Percentiles rank a stretch among this genome's conserved stretches.
Evolutionary conservation across 2,113 vertebrate genomes (phyloP).

Genomic region (Crotophaga sulcirostris): DNA sequence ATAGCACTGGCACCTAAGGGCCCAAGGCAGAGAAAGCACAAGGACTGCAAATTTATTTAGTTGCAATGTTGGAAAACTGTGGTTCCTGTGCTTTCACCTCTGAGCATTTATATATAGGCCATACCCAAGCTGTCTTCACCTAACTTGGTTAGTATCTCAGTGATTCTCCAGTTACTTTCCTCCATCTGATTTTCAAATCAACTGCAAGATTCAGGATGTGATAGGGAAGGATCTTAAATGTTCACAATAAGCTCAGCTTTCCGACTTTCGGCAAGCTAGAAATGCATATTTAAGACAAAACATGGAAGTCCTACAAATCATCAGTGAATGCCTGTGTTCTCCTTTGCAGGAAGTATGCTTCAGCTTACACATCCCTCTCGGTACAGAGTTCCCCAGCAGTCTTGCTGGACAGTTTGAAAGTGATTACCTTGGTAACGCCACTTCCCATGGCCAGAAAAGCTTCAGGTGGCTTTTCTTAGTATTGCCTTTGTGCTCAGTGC

Average conservation of each 20-base stretch:
- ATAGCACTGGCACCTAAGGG: neutral
- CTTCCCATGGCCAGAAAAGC: constrained; percentile 45
- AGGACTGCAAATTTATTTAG: neutral
- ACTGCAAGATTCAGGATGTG: constrained; percentile 71
- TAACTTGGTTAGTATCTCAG: constrained; percentile 16
- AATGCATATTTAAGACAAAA: constrained; percentile 75
- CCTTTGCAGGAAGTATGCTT: constrained; percentile 67
- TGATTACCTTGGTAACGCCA: constrained; percentile 63
- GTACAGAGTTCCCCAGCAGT: constrained; percentile 15
- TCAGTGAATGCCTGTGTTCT: constrained; percentile 60
- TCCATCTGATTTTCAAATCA: constrained; percentile 73
- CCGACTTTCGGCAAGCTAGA: constrained; percentile 64
- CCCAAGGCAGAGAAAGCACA: neutral
- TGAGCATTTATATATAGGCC: neutral
- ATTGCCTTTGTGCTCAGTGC: constrained; percentile 46
- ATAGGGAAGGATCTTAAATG: constrained; percentile 65
- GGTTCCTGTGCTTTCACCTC: neutral
- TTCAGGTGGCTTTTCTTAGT: constrained; percentile 23
- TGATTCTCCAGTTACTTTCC: constrained; percentile 48
- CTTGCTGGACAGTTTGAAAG: constrained; percentile 43
- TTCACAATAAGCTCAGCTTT: constrained; percentile 66
- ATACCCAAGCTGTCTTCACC: neutral
- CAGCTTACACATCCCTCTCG: constrained; percentile 34
- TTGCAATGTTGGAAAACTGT: neutral
- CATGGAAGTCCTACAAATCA: constrained; percentile 75